Evolutionary conservation across 1,140 invertebrate genomes (phyloP).

Genomic region (Orussus abietinus): DNA sequence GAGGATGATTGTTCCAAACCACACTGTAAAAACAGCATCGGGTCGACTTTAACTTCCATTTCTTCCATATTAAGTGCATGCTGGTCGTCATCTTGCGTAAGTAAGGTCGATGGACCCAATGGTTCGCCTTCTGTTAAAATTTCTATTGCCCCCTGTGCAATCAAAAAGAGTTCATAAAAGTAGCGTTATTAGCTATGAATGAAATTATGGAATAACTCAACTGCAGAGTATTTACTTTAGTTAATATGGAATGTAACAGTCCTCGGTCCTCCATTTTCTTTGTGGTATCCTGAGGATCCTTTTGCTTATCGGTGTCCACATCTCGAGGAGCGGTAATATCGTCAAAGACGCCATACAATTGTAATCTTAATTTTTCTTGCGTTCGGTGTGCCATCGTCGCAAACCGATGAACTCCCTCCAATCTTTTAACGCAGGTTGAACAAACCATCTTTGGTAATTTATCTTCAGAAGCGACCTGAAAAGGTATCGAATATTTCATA

Average conservation of each 20-base stretch:
- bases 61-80: slow-evolving; percentile 49
- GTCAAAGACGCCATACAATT: slow-evolving; percentile 29
- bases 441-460: slow-evolving; percentile 59
- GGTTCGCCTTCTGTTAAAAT: slow-evolving; percentile 29
- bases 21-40: slow-evolving; percentile 59
- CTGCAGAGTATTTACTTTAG: slow-evolving; percentile 41
- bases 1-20: slow-evolving; percentile 44
- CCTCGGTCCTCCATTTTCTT: slow-evolving; percentile 46
- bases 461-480: slow-evolving; percentile 54
- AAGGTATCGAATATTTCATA: slow-evolving; percentile 9
- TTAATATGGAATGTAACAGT: slow-evolving; percentile 56
- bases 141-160: slow-evolving; percentile 34
- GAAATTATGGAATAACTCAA: slow-evolving; percentile 1
- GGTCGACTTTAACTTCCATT: slow-evolving; percentile 60
- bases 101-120: slow-evolving; percentile 19
- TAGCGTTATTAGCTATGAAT: not conserved
- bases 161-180: slow-evolving; percentile 1
- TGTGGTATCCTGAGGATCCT: slow-evolving; percentile 25
- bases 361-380: slow-evolving; percentile 53
- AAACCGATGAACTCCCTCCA: slow-evolving; percentile 57
- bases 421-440: slow-evolving; percentile 51
- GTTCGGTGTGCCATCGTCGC: slow-evolving; percentile 57
- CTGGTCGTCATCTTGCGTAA: slow-evolving; percentile 28
- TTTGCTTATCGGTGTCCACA: slow-evolving; percentile 25
- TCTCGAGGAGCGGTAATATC: slow-evolving; percentile 22